Base-by-base conservation (phyloP, 1,140 invertebrate species). In the Pinna nobilis region DNA sequence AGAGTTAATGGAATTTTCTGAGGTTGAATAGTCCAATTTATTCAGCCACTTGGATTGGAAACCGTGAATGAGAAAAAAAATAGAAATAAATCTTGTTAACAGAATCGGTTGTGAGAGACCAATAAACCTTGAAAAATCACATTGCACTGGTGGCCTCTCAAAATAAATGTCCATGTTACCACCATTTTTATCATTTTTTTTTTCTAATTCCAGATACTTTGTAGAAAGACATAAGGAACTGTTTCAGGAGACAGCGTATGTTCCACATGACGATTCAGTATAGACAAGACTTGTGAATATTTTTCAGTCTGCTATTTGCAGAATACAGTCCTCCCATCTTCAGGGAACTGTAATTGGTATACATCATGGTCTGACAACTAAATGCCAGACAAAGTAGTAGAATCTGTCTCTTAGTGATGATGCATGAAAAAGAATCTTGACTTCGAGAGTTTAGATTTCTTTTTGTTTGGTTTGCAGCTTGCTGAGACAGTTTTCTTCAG, bases 201-300 rank as follows among this genome's bases (percentile, higher is more conserved):
- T 32, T 44, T 47, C 55, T 51, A 70, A 41, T 61, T 66, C 7
- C 65, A 77, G 78, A n/a, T 77, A 80, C 47, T 60, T 80, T 33
- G 61, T 77, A 57, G 75, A 80, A 39, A 76, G 74, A 35, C 59
- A 72, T 41, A 69, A 72, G 18, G 73, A 76, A 13, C 61, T 76
- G 35, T 79, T 69, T 44, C n/a, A 60, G 28, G 44, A 73, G 4
- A 55, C 50, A 23, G 50, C 15, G 1, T 73, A 73, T 64, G 50
- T 66, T 33, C 20, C 49, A 18, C 51, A 57, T n/a, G 37, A 25
- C 30, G 59, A 63, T 23, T 33, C 33, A 11, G 33, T 15, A 39
- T 59, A 11, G n/a, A 44, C 39, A 44, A 11, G 9, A 44, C n/a
- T 44, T n/a, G 9, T n/a, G n/a, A n/a, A n/a, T 9, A 44, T 9